Evolutionary conservation across 2,888 invertebrate species (phyloP), one percentile per base, ranked within the genome.

Genomic region (Dicyrtomina minuta): DNA sequence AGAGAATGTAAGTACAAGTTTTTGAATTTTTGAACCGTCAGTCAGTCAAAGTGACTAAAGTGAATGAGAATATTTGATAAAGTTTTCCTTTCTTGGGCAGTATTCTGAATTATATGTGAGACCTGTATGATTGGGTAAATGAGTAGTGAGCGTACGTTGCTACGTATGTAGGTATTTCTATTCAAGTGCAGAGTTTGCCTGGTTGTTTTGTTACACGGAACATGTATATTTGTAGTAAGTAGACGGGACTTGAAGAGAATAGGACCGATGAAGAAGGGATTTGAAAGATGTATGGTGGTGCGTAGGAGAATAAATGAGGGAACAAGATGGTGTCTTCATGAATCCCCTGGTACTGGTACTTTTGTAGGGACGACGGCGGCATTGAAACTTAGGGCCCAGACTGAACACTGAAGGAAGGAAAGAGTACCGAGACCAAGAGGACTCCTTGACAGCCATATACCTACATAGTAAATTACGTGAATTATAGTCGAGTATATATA

Each of bases 261-360:
- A 70, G 66, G 49, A 66, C 33, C 33, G n/a, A n/a, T 60, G 69
- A 68, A 61, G 33, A 62, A 61, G 62, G 61, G 72, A 65, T 58
- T 58, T 5, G 33, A 33, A 68, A 69, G 65, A 58, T 61, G 41
- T 62, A 65, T 62, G 62, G 58, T 56, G 64, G 58, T 56, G 64
- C 59, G 68, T 65, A 68, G 71, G 64, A 61, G 44, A 51, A 43
- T 22, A 49, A 55, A 67, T 51, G 68, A 65, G 51, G 65, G 26
- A 56, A 55, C 65, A 65, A 65, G 56, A 65, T 65, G 65, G 65
- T 65, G 65, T 65, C 65, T 65, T 65, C 65, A 65, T 39, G 53
- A 65, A 53, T 55, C 55, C 55, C 65, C 65, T 39, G 24, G 27
- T 58, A 58, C 27, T 61, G 39, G 51, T 55, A 51, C 51, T 65